Percentiles rank a stretch among this genome's conserved stretches.
phyloP scores from a whole-genome alignment of 2,113 vertebrate genomes.

The Daboia siamensis region DNA sequence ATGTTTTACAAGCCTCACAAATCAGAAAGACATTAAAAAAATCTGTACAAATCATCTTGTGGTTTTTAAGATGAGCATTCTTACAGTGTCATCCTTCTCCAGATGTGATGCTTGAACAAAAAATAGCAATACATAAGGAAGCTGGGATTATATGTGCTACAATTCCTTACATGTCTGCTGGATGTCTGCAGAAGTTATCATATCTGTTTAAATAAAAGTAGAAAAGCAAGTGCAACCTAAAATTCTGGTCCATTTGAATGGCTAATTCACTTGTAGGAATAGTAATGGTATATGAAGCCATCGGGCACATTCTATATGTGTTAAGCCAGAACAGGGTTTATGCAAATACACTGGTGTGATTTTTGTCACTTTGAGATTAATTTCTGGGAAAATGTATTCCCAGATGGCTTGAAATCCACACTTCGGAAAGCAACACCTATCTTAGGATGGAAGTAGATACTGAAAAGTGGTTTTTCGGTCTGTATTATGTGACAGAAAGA shows the following conservation, averaged over 20 bases:
- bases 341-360: background rate
- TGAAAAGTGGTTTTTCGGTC: background rate
- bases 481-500: background rate
- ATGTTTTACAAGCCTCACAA: slow-evolving; percentile 3
- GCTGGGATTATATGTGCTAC: background rate
- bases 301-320: background rate
- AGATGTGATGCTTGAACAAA: background rate
- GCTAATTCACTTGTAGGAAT: background rate
- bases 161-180: background rate
- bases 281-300: background rate
- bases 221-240: background rate
- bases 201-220: background rate
- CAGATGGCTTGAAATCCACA: background rate
- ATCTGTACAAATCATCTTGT: background rate
- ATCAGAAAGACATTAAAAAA: background rate
- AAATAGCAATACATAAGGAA: background rate
- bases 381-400: background rate
- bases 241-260: background rate
- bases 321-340: background rate
- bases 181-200: background rate
- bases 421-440: background rate
- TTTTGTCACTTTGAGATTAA: background rate
- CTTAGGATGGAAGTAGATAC: background rate
- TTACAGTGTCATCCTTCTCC: background rate
- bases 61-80: slow-evolving; percentile 16